Percentiles rank a stretch among this genome's conserved stretches.
Conservation (phyloP, 2,113 vertebrate species). For the Podarcis raffonei region DNA sequence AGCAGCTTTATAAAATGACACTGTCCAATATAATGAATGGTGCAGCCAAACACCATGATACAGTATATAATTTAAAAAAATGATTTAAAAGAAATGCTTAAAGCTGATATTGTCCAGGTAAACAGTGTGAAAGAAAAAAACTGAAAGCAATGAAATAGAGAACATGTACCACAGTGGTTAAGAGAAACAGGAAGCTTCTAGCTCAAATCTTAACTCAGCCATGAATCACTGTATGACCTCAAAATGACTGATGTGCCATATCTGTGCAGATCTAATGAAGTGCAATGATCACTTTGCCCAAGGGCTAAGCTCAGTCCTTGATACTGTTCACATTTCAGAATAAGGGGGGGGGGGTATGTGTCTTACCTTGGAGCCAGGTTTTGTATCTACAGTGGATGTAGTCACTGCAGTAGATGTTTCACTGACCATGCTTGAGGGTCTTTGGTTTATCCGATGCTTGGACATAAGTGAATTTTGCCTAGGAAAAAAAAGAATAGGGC, state of each 20-base stretch:
- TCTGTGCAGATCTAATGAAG: not conserved
- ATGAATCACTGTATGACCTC: not conserved
- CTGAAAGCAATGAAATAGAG: not conserved
- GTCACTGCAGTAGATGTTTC: slow-evolving; percentile 87
- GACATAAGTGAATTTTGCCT: slow-evolving; percentile 90
- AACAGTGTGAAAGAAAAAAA: not conserved
- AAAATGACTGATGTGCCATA: not conserved
- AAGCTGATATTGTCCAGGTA: not conserved
- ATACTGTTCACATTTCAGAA: not conserved
- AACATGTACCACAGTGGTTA: not conserved
- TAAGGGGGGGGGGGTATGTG: too few relatives aligned
- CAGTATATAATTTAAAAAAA: not conserved
- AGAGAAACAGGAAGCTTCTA: not conserved
- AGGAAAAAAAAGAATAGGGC: slow-evolving; percentile 44
- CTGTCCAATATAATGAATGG: not conserved
- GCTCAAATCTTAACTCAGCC: not conserved
- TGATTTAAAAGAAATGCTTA: not conserved
- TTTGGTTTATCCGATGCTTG: slow-evolving; percentile 86
- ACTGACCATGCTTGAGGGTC: slow-evolving; percentile 93
- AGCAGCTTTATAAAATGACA: not conserved
- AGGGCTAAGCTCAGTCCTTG: not conserved
- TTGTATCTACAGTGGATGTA: slow-evolving; percentile 80
- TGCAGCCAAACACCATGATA: not conserved
- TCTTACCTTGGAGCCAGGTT: slow-evolving; percentile 85
- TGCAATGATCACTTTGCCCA: not conserved